Conservation (phyloP, 2,113 vertebrate genomes). For the Trichomycterus rosablanca region DNA sequence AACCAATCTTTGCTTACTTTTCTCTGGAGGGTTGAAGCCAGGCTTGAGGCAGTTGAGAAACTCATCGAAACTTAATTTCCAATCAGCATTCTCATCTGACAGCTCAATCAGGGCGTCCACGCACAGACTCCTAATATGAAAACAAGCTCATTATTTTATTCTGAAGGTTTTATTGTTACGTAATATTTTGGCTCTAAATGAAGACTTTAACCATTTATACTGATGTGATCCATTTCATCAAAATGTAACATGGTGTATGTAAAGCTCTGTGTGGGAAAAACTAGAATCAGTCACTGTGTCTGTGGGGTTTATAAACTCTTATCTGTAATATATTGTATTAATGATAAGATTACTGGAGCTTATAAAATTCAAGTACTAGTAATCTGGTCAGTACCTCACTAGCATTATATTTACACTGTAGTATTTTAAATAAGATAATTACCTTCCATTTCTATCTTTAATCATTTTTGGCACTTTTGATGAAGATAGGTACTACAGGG, state of each 20-base stretch:
- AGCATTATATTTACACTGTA: too few species aligned
- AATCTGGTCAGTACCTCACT: too few species aligned
- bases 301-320: conserved; percentile 2
- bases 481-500: too few species aligned
- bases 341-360: neutral
- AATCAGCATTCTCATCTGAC: conserved; percentile 91
- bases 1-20: too few species aligned
- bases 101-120: conserved; percentile 90
- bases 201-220: too few species aligned
- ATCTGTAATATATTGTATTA: neutral
- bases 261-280: neutral
- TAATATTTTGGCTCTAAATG: neutral
- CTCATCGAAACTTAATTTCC: conserved; percentile 90
- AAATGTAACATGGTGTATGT: too few species aligned
- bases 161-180: neutral
- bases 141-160: neutral
- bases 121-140: conserved; percentile 77
- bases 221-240: too few species aligned
- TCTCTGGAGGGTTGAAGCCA: conserved; percentile 82
- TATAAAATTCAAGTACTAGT: too few species aligned
- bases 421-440: too few species aligned
- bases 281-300: neutral
- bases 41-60: conserved; percentile 90
- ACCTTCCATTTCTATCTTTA: too few species aligned
- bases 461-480: too few species aligned